phyloP scores from a whole-genome alignment of 2,888 invertebrate genomes.

The Acrocera orbiculus region DNA sequence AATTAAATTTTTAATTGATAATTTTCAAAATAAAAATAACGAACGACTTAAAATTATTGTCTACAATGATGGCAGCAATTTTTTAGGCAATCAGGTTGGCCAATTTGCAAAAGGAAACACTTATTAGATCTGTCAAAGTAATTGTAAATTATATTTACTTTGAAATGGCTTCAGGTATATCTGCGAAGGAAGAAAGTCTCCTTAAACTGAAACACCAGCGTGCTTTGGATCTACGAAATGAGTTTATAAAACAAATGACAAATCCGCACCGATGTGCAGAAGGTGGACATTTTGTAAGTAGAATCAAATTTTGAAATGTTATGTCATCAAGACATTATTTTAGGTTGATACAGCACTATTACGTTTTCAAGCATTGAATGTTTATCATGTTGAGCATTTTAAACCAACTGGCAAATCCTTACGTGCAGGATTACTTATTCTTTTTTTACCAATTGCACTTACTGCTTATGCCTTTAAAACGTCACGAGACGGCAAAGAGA shows the following conservation, averaged over 20 bases:
- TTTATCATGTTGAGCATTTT: constrained; percentile 45
- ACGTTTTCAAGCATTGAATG: constrained; percentile 54
- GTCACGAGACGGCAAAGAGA: constrained; percentile 38
- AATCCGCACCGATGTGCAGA: constrained; percentile 58
- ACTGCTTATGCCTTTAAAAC: constrained; percentile 37
- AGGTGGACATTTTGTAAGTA: constrained; percentile 54
- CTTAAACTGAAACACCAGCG: constrained; percentile 19
- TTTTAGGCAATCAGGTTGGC: no score
- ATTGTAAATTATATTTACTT: no score
- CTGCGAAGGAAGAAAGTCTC: constrained; percentile 1
- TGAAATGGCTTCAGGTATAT: not conserved
- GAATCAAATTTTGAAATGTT: constrained; percentile 13
- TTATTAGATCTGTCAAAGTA: no score
- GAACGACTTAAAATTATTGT: no score
- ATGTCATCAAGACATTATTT: constrained; percentile 30
- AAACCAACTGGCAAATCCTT: constrained; percentile 42
- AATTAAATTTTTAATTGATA: no score
- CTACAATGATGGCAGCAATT: no score
- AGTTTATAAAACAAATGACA: constrained; percentile 50
- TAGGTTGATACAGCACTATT: constrained; percentile 71
- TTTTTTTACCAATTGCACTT: constrained; percentile 38
- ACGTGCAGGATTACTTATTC: constrained; percentile 33
- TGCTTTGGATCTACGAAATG: constrained; percentile 33
- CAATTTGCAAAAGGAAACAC: no score
- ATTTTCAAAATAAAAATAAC: no score